Conservation (phyloP, 2,113 vertebrate species). For the Boulengeromyrus knoepffleri region DNA sequence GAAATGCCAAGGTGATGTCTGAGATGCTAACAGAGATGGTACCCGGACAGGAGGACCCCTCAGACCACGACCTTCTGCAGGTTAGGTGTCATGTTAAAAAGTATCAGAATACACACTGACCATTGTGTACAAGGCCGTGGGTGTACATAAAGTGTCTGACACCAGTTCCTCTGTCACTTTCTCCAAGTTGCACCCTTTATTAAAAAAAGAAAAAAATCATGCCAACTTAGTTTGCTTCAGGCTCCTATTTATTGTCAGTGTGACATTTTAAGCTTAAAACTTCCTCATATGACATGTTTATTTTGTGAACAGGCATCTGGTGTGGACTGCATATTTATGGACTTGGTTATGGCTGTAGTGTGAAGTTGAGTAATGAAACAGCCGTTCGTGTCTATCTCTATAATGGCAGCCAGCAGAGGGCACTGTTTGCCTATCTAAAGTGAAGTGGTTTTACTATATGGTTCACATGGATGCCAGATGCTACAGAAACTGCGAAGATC, state of each 20-base stretch:
- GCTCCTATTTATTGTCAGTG: not conserved
- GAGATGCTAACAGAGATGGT: constrained; percentile 99
- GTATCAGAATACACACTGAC: not conserved
- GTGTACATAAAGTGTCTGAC: not conserved
- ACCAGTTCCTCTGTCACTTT: not conserved
- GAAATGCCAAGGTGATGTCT: constrained; percentile 98
- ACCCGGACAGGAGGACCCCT: constrained; percentile 90
- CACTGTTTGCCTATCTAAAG: not conserved
- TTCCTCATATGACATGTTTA: not conserved
- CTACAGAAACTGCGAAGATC: not conserved
- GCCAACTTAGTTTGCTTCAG: not conserved
- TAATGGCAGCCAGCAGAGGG: constrained; percentile 23
- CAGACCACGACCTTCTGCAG: constrained; percentile 91
- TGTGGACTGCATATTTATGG: not conserved
- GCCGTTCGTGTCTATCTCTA: not conserved
- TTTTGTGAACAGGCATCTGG: not conserved
- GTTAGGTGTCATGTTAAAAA: constrained; percentile 44
- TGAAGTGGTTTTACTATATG: not conserved
- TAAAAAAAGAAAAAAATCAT: not conserved
- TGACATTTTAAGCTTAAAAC: not conserved
- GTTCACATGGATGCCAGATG: not conserved
- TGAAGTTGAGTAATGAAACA: not conserved
- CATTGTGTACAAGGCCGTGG: not conserved
- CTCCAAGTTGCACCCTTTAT: not conserved
- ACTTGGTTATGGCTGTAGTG: not conserved